Evolutionary conservation across 2,888 invertebrate species (phyloP).

Genomic region (Xanthia icteritia): DNA sequence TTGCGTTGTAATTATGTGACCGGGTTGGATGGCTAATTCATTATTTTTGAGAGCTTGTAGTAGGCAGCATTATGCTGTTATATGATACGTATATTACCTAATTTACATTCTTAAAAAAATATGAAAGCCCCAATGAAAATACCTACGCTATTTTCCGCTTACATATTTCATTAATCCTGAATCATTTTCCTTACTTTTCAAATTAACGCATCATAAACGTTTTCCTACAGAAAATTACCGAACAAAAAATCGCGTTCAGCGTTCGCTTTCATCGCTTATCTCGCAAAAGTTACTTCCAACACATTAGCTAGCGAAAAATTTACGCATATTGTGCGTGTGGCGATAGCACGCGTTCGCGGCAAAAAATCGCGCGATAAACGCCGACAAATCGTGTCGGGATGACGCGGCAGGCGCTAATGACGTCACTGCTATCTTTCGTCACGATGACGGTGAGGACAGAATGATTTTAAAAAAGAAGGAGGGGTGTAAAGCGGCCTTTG

Average conservation of each 20-base stretch:
- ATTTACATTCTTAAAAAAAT: too few relatives aligned
- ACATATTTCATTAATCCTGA: slow-evolving; percentile 8
- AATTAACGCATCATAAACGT: slow-evolving; percentile 62
- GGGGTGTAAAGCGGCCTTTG: slow-evolving; percentile 77
- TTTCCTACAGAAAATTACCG: slow-evolving; percentile 68
- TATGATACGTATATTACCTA: not conserved
- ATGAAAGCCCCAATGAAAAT: not conserved
- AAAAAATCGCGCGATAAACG: slow-evolving; percentile 87
- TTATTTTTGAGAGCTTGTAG: slow-evolving; percentile 1
- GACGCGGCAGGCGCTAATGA: slow-evolving; percentile 88
- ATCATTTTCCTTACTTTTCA: slow-evolving; percentile 52
- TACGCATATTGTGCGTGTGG: slow-evolving; percentile 88
- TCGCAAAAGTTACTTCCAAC: slow-evolving; percentile 84
- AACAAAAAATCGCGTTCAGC: slow-evolving; percentile 78
- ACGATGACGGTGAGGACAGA: slow-evolving; percentile 80
- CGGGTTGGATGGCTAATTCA: slow-evolving; percentile 1
- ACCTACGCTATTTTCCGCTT: not conserved
- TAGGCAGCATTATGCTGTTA: not conserved
- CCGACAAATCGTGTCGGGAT: slow-evolving; percentile 88
- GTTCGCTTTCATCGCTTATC: slow-evolving; percentile 86
- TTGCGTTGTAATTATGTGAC: slow-evolving; percentile 26
- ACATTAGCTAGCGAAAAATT: slow-evolving; percentile 86
- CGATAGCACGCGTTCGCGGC: slow-evolving; percentile 81
- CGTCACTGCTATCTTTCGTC: slow-evolving; percentile 84
- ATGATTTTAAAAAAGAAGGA: slow-evolving; percentile 77